These are phyloP conservation scores for Peromyscus polionotus DNA, from an alignment of 2,113 vertebrate genomes.

Conservation along the genomic window DNA sequence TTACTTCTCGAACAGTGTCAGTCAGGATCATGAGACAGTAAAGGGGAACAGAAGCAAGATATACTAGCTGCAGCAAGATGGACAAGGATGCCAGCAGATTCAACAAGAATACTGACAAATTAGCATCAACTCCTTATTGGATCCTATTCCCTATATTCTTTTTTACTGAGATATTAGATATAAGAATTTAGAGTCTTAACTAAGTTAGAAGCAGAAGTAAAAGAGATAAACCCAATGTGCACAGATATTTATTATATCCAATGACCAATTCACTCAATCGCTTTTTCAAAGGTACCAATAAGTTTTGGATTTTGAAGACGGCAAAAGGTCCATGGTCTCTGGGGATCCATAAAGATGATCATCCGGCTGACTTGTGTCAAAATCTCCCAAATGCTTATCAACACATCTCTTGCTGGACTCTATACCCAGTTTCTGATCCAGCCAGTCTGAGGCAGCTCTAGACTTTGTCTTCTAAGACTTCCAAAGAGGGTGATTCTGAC, in stretches of 20 bases:
- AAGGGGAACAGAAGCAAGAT: neutral
- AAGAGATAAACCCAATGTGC: neutral
- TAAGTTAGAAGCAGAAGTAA: neutral
- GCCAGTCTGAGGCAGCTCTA: neutral
- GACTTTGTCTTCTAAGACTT: neutral
- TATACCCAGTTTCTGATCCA: neutral
- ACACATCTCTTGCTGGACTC: neutral
- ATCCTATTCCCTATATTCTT: neutral
- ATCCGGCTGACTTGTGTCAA: neutral
- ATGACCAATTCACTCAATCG: neutral
- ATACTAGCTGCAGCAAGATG: neutral
- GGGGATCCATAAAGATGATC: neutral
- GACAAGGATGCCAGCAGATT: neutral
- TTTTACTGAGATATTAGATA: neutral
- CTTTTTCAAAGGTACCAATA: neutral
- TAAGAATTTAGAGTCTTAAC: neutral
- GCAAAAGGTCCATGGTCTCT: neutral
- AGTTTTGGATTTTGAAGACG: constrained; percentile 19
- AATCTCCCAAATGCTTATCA: neutral
- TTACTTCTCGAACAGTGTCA: neutral
- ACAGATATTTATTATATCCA: neutral
- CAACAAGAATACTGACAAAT: neutral
- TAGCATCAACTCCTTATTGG: neutral
- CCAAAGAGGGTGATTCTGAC: neutral
- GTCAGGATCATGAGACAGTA: neutral